phyloP scores from a whole-genome alignment of 1,140 invertebrate species.

The Bathynomus jamesi region DNA sequence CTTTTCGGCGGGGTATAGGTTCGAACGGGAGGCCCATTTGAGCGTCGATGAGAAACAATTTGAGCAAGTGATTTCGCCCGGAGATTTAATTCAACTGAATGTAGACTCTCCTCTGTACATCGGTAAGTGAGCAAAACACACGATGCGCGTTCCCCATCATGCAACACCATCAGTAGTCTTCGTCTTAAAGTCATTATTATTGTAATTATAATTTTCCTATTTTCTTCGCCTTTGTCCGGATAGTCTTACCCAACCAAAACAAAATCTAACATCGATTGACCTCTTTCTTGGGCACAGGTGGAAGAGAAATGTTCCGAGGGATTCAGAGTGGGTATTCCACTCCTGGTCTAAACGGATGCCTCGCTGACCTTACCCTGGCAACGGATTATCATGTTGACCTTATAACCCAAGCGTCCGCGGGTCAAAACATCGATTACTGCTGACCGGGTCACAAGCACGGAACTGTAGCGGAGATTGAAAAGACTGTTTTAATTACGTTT shows the following conservation, averaged over 20 bases:
- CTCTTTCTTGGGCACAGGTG: too few species aligned
- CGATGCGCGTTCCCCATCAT: too few species aligned
- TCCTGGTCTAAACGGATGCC: conserved; percentile 64
- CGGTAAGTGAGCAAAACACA: conserved; percentile 63
- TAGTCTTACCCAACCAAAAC: too few species aligned
- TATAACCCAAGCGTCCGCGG: conserved; percentile 51
- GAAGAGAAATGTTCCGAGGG: conserved; percentile 61
- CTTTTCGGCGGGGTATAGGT: too few species aligned
- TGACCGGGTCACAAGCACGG: conserved; percentile 25
- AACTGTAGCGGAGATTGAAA: too few species aligned
- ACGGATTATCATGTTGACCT: conserved; percentile 63
- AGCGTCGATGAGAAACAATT: conserved; percentile 74
- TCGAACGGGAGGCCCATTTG: conserved; percentile 72
- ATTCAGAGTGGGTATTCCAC: conserved; percentile 58
- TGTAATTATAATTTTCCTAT: too few species aligned
- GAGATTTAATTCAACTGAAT: conserved; percentile 72
- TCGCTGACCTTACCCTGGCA: conserved; percentile 67
- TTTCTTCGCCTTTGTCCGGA: too few species aligned
- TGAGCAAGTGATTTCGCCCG: conserved; percentile 67
- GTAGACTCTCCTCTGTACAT: conserved; percentile 74
- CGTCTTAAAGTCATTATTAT: too few species aligned
- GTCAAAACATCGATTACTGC: conserved; percentile 48
- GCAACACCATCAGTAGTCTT: too few species aligned
- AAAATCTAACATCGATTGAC: too few species aligned
- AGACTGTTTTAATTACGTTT: too few species aligned